Evolutionary conservation across 2,888 invertebrate species (phyloP).

Genomic region (Laothoe populi): DNA sequence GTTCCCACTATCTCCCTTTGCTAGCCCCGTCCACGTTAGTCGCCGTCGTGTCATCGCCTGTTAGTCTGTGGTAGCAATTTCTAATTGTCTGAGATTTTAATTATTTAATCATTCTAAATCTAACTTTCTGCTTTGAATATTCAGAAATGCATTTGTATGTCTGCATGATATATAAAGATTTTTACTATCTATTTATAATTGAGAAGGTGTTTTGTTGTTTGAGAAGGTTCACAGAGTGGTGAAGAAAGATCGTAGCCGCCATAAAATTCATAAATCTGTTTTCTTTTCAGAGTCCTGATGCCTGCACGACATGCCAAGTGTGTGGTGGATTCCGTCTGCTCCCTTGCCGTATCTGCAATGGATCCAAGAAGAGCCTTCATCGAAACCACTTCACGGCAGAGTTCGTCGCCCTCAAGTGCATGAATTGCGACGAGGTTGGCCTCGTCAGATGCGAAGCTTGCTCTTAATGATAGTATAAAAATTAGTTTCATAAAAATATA

Average conservation of each 20-base stretch:
- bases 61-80: too few species aligned
- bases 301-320: constrained; percentile 91
- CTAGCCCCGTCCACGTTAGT: too few species aligned
- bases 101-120: too few species aligned
- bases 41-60: too few species aligned
- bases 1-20: too few species aligned
- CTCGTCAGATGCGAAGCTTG: constrained; percentile 95
- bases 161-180: too few species aligned
- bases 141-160: too few species aligned
- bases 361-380: constrained; percentile 97
- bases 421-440: constrained; percentile 98
- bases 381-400: constrained; percentile 97
- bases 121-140: too few species aligned
- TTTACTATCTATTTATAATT: too few species aligned
- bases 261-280: background rate
- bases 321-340: constrained; percentile 97
- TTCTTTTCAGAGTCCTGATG: constrained; percentile 90
- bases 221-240: too few species aligned
- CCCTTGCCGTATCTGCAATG: constrained; percentile 96
- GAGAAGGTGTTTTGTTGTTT: background rate
- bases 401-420: constrained; percentile 96
- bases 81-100: too few species aligned
- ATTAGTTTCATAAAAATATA: background rate
- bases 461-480: constrained; percentile 60
- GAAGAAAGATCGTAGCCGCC: too few species aligned